Conservation (phyloP, 1,140 invertebrate genomes). For the Battus philenor region DNA sequence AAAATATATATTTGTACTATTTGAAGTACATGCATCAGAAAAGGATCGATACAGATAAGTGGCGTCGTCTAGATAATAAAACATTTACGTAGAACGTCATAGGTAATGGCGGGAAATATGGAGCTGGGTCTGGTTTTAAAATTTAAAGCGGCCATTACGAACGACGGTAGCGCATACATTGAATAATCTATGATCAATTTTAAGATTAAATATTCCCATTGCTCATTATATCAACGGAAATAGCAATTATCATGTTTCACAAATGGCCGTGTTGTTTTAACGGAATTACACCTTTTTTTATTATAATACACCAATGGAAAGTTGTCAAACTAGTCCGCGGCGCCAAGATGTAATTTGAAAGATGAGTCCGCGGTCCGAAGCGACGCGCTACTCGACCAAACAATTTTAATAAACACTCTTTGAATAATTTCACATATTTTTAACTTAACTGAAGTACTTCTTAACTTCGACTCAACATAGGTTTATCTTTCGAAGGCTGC, state of each 20-base stretch:
- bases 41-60: slow-evolving; percentile 6
- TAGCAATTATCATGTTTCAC: neutral
- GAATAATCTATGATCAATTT: slow-evolving; percentile 31
- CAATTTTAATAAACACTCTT: too few species aligned
- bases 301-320: too few species aligned
- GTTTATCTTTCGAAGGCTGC: too few species aligned
- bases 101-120: slow-evolving; percentile 20
- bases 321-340: slow-evolving; percentile 1
- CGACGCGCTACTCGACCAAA: too few species aligned
- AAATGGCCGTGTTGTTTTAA: too few species aligned
- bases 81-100: slow-evolving; percentile 23
- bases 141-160: slow-evolving; percentile 30
- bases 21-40: too few species aligned
- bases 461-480: too few species aligned
- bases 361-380: too few species aligned
- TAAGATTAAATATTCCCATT: slow-evolving; percentile 19
- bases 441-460: too few species aligned
- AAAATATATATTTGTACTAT: too few species aligned
- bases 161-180: slow-evolving; percentile 22
- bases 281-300: too few species aligned
- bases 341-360: neutral
- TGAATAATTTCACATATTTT: too few species aligned
- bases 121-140: slow-evolving; percentile 23
- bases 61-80: slow-evolving; percentile 13
- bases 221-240: neutral